Evolutionary conservation across 2,113 vertebrate genomes (phyloP).

Genomic region (Paramormyrops kingsleyae): DNA sequence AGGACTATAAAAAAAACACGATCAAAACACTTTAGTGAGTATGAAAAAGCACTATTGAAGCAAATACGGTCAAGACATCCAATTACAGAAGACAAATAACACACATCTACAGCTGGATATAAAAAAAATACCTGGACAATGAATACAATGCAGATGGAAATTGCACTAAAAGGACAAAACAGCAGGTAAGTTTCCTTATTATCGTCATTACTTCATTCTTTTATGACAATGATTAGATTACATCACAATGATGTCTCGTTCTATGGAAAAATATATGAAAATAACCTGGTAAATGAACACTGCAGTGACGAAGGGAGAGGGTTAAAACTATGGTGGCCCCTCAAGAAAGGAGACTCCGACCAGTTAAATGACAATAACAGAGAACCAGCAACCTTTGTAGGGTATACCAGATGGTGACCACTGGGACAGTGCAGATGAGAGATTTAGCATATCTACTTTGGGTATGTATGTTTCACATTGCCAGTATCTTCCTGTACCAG

Average conservation of each 20-base stretch:
- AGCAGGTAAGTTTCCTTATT: neutral
- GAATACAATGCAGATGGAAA: neutral
- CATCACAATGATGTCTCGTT: neutral
- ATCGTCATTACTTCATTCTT: neutral
- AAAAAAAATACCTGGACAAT: neutral
- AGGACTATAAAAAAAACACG: neutral
- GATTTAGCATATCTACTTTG: neutral
- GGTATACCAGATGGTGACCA: neutral
- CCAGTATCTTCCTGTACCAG: neutral
- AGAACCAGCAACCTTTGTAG: neutral
- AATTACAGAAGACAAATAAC: neutral
- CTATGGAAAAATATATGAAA: neutral
- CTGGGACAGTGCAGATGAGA: neutral
- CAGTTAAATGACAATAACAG: neutral
- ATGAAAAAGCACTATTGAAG: neutral
- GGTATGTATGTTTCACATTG: neutral
- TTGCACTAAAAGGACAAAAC: neutral
- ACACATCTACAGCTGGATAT: neutral
- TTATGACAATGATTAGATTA: neutral
- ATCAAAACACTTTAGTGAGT: neutral
- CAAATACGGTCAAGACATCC: neutral
- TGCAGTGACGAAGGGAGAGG: neutral
- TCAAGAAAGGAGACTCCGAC: neutral
- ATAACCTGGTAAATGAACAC: neutral
- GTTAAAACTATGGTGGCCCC: neutral